These are phyloP conservation scores for Ectemnius lituratus DNA, from an alignment of 2,888 invertebrate species.

Conservation along the genomic window DNA sequence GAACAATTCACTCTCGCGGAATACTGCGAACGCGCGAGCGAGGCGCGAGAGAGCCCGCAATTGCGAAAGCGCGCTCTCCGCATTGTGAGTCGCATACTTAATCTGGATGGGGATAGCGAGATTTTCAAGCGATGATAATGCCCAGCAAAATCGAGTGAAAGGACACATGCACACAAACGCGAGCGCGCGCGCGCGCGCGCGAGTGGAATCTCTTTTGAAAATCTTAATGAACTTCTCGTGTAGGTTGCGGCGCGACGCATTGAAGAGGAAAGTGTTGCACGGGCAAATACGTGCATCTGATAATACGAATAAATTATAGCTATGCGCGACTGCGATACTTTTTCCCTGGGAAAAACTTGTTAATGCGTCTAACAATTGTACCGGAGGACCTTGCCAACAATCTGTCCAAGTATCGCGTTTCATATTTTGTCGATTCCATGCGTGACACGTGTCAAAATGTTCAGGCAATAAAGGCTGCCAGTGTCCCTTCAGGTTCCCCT, in stretches of 20 bases:
- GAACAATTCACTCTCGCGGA: constrained; percentile 9
- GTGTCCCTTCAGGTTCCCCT: constrained; percentile 19
- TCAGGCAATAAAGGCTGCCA: constrained; percentile 11
- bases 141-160: not conserved
- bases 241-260: not conserved
- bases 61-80: not conserved
- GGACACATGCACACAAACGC: not conserved
- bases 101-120: not conserved
- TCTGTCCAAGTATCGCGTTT: constrained; percentile 6
- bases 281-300: not conserved
- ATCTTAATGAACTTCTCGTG: constrained; percentile 1
- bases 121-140: not conserved
- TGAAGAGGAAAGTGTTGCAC: not conserved
- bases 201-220: constrained; percentile 20
- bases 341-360: constrained; percentile 5
- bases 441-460: constrained; percentile 23
- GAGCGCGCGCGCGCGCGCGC: not conserved
- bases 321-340: not conserved
- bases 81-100: not conserved
- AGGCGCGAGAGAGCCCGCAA: too few relatives aligned
- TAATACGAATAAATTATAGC: constrained; percentile 1
- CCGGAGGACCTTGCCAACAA: too few relatives aligned
- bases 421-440: constrained; percentile 1
- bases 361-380: not conserved
- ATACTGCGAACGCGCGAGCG: not conserved